Evolutionary conservation across 2,797 vertebrate species (phyloP).

Genomic region (Manis javanica): DNA sequence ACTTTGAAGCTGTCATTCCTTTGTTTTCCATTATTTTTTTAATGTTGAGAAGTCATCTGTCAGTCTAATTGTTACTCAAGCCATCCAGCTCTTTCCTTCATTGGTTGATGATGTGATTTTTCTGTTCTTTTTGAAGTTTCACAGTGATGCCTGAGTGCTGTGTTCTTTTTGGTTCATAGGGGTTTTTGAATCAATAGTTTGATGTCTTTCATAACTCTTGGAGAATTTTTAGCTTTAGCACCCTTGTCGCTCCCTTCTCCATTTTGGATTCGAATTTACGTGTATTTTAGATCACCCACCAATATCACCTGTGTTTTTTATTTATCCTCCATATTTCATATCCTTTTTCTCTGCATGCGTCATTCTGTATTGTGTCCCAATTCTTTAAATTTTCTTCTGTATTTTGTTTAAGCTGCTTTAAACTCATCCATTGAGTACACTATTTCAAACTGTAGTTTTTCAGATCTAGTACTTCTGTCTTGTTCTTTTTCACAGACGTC

Average conservation of each 20-base stretch:
- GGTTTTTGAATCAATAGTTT: not conserved
- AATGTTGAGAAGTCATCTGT: not conserved
- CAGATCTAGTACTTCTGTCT: not conserved
- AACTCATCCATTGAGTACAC: not conserved
- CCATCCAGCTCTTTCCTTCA: not conserved
- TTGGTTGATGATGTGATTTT: not conserved
- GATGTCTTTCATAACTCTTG: not conserved
- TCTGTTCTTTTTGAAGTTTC: not conserved
- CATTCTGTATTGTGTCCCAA: not conserved
- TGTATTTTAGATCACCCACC: not conserved
- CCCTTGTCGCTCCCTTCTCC: not conserved
- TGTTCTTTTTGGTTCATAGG: not conserved
- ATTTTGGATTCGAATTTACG: not conserved
- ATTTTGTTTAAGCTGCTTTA: conserved; percentile 15
- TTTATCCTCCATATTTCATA: not conserved
- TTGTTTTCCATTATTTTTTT: not conserved
- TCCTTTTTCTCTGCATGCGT: not conserved
- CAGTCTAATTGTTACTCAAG: not conserved
- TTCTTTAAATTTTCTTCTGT: not conserved
- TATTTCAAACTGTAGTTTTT: not conserved
- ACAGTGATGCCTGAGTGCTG: no score
- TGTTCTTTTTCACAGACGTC: not conserved
- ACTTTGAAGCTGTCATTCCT: not conserved
- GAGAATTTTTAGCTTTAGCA: not conserved
- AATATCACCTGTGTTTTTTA: not conserved